phyloP scores from a whole-genome alignment of 2,888 invertebrate genomes.

The Nematopogon swammerdamellus region DNA sequence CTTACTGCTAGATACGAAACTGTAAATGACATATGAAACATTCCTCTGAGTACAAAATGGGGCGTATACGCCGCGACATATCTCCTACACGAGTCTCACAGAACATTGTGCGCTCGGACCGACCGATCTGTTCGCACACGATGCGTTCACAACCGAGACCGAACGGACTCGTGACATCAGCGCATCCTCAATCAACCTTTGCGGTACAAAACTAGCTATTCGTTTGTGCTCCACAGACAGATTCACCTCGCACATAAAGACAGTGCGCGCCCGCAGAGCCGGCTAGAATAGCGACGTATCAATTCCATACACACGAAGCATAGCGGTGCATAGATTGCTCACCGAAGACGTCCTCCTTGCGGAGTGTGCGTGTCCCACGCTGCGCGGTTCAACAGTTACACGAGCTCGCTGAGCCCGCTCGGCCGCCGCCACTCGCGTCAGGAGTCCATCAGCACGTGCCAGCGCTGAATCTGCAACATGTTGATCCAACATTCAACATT shows the following conservation, averaged over 20 bases:
- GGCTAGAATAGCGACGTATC: not conserved
- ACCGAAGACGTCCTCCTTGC: not conserved
- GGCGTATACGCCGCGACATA: too few relatives aligned
- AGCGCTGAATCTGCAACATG: constrained; percentile 73
- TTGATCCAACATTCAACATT: too few relatives aligned
- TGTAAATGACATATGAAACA: too few relatives aligned
- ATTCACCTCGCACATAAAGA: not conserved
- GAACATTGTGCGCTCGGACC: too few relatives aligned
- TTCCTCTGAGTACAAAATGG: too few relatives aligned
- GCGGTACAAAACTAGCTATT: not conserved
- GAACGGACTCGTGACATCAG: too few relatives aligned
- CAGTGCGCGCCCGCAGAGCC: not conserved
- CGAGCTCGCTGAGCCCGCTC: constrained; percentile 20
- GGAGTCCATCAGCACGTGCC: constrained; percentile 87
- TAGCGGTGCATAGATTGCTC: not conserved
- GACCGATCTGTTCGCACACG: too few relatives aligned
- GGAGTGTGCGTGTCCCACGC: constrained; percentile 6
- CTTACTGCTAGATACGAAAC: too few relatives aligned
- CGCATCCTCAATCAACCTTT: too few relatives aligned
- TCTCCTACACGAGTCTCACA: too few relatives aligned
- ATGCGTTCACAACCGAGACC: too few relatives aligned
- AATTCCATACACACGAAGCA: not conserved
- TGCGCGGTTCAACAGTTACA: constrained; percentile 16
- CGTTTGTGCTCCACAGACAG: not conserved
- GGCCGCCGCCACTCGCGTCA: constrained; percentile 44